These are phyloP conservation scores for Astyanax mexicanus DNA, from an alignment of 2,797 vertebrate genomes.

Conservation along the genomic window DNA sequence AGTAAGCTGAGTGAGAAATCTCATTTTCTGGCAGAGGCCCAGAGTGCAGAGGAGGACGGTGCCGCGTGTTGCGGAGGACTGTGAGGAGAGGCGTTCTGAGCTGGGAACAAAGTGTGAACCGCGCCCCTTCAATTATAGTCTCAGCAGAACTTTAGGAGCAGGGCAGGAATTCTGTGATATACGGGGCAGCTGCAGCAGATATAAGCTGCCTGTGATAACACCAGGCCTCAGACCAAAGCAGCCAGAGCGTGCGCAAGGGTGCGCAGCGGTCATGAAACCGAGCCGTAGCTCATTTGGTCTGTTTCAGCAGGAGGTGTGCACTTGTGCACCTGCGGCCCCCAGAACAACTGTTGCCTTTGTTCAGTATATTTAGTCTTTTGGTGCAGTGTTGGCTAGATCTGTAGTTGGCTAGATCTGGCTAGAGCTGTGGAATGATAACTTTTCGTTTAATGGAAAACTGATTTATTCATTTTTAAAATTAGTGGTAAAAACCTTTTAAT, in stretches of 20 bases:
- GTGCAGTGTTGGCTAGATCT: background rate
- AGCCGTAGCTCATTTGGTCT: background rate
- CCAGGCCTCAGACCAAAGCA: background rate
- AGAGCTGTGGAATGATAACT: too few relatives aligned
- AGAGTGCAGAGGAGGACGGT: constrained; percentile 67
- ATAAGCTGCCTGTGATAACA: background rate
- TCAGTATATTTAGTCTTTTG: too few relatives aligned
- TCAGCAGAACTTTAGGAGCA: background rate
- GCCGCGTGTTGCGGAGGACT: constrained; percentile 12
- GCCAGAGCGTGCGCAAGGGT: background rate
- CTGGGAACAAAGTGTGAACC: constrained; percentile 54
- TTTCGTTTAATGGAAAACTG: too few relatives aligned
- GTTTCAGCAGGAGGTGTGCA: background rate
- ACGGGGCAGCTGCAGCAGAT: background rate
- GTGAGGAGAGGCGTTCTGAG: constrained; percentile 16
- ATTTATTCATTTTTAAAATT: too few relatives aligned
- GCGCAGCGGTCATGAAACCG: background rate
- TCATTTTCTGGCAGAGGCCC: constrained; percentile 74
- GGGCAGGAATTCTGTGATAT: background rate
- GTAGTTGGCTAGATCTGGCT: too few relatives aligned
- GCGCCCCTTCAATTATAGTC: constrained; percentile 26
- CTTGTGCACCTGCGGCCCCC: background rate
- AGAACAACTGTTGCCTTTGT: background rate
- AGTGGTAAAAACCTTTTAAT: too few relatives aligned
- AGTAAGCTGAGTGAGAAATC: constrained; percentile 74